Conservation (phyloP, 2,888 invertebrate species). For the Nineta flava region DNA sequence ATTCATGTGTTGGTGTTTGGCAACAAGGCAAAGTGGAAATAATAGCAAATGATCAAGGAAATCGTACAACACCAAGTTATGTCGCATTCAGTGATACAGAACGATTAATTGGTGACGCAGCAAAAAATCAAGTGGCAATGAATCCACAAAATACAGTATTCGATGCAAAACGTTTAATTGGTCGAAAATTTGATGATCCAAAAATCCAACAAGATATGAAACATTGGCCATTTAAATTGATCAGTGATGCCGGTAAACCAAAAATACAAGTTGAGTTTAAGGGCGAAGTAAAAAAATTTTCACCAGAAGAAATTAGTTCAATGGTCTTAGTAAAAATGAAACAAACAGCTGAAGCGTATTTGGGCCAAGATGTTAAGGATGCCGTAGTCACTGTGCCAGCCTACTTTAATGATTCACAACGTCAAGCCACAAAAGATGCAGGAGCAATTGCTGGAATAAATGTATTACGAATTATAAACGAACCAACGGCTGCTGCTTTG, state of each 20-base stretch:
- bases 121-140: conserved; percentile 49
- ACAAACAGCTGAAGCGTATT: conserved; percentile 54
- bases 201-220: conserved; percentile 60
- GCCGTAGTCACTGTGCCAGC: conserved; percentile 68
- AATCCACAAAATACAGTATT: conserved; percentile 56
- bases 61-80: conserved; percentile 55
- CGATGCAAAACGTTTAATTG: conserved; percentile 46
- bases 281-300: conserved; percentile 44
- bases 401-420: conserved; percentile 51
- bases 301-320: conserved; percentile 55
- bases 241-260: conserved; percentile 41
- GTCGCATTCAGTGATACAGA: conserved; percentile 53
- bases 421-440: conserved; percentile 56
- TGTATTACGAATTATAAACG: conserved; percentile 46
- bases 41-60: conserved; percentile 50
- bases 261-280: conserved; percentile 46
- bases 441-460: conserved; percentile 48
- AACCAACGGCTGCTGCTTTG: conserved; percentile 42
- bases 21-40: conserved; percentile 63
- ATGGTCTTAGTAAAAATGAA: conserved; percentile 44
- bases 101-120: conserved; percentile 46
- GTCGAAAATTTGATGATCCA: conserved; percentile 49
- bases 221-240: conserved; percentile 60
- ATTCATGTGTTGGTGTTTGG: conserved; percentile 76
- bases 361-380: conserved; percentile 46